Conservation (phyloP, 2,113 vertebrate genomes). For the Leptocoma aspasia region DNA sequence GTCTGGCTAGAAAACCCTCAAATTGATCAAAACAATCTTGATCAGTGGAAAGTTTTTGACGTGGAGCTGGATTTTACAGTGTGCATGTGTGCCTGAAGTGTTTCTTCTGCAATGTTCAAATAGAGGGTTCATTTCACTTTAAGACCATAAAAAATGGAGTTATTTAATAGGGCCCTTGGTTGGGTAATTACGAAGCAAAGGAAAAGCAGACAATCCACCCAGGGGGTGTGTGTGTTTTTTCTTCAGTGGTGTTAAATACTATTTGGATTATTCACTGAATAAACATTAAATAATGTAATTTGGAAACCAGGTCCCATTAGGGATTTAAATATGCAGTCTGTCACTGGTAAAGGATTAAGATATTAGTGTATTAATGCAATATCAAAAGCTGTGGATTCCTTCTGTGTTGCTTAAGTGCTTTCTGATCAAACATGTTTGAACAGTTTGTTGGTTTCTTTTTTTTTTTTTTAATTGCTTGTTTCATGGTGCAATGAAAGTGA, state of each 20-base stretch:
- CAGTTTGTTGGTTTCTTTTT: neutral
- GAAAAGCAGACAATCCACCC: constrained; percentile 58
- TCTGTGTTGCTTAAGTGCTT: constrained; percentile 43
- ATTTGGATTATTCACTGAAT: constrained; percentile 75
- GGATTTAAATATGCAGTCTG: constrained; percentile 67
- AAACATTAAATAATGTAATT: constrained; percentile 82
- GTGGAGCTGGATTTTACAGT: neutral
- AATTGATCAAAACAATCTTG: neutral
- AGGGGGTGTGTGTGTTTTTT: constrained; percentile 40
- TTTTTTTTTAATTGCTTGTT: constrained; percentile 27
- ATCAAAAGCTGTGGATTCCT: constrained; percentile 69
- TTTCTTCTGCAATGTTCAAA: constrained; percentile 31
- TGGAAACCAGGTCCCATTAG: constrained; percentile 71
- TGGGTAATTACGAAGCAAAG: constrained; percentile 59
- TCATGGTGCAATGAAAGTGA: neutral
- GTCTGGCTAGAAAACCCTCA: neutral
- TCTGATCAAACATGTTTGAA: constrained; percentile 45
- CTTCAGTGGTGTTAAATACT: constrained; percentile 71
- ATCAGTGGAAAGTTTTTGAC: constrained; percentile 33
- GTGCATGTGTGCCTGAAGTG: neutral
- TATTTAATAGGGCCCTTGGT: constrained; percentile 65
- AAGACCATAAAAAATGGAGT: constrained; percentile 54
- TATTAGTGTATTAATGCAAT: constrained; percentile 73
- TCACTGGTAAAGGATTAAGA: constrained; percentile 73
- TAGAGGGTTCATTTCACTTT: constrained; percentile 49